Conservation (phyloP, 2,888 invertebrate genomes). For the Tridacna gigas region DNA sequence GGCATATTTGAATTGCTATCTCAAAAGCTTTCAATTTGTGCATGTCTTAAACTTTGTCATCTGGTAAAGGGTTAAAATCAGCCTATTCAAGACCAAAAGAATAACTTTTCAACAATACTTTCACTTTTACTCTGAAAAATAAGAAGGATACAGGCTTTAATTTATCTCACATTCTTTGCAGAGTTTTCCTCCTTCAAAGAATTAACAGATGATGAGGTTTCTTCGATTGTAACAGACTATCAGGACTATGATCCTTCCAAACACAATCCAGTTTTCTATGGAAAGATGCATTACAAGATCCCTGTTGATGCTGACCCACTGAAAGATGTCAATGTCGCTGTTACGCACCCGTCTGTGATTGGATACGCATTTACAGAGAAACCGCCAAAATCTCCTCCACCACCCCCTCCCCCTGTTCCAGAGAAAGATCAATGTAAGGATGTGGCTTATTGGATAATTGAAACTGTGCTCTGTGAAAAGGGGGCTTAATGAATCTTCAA, state of each 20-base stretch:
- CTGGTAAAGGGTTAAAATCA: background rate
- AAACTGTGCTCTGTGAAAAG: too few species aligned
- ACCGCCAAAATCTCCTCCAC: constrained; percentile 76
- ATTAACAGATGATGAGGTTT: constrained; percentile 72
- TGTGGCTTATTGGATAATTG: too few species aligned
- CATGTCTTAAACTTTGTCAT: background rate
- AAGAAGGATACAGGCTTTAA: background rate
- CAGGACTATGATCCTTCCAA: constrained; percentile 81
- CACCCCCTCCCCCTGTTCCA: constrained; percentile 78
- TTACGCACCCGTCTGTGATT: constrained; percentile 81
- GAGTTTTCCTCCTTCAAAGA: constrained; percentile 74
- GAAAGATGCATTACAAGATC: constrained; percentile 77
- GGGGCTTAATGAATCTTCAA: too few species aligned
- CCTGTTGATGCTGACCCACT: constrained; percentile 70
- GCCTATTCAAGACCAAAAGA: too few species aligned
- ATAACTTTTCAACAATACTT: too few species aligned
- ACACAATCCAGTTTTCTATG: constrained; percentile 83
- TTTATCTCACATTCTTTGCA: constrained; percentile 43
- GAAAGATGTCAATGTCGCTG: constrained; percentile 80
- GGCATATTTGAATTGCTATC: background rate
- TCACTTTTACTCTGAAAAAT: too few species aligned
- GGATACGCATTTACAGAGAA: constrained; percentile 82
- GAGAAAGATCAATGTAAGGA: constrained; percentile 79
- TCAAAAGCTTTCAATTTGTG: background rate
- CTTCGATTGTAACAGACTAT: constrained; percentile 77